Conservation (phyloP, 2,888 invertebrate species). For the Branchinecta sandiegonensis region DNA sequence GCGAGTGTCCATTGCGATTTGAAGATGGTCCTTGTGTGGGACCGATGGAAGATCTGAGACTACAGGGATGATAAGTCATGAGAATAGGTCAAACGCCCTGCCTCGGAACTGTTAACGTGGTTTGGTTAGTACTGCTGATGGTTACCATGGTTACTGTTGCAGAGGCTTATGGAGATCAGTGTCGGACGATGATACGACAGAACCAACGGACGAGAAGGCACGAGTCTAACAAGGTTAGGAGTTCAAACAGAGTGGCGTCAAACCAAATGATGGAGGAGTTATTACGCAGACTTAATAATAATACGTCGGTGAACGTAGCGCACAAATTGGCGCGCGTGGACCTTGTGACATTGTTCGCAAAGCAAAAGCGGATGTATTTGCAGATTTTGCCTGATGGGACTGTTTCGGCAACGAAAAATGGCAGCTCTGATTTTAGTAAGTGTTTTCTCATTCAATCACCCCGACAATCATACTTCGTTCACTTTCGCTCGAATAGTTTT, state of each 20-base stretch:
- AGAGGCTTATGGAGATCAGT: neutral
- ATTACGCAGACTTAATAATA: neutral
- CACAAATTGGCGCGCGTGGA: neutral
- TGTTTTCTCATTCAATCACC: neutral
- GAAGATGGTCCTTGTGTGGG: constrained; percentile 3
- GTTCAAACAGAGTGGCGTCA: neutral
- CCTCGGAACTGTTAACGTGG: constrained; percentile 5
- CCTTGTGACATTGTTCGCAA: neutral
- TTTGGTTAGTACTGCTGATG: neutral
- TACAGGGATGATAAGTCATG: constrained; percentile 10
- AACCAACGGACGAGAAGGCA: neutral
- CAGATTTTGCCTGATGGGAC: constrained; percentile 24
- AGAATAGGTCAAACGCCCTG: neutral
- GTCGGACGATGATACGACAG: neutral
- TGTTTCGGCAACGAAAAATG: constrained; percentile 20
- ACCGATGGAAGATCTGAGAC: neutral
- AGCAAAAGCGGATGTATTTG: constrained; percentile 18
- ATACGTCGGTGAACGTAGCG: neutral
- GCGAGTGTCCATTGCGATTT: too few relatives aligned
- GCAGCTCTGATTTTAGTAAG: constrained; percentile 21
- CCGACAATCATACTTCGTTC: neutral
- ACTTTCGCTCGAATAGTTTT: too few relatives aligned
- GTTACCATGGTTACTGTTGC: neutral
- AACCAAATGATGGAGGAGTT: neutral
- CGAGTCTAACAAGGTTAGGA: neutral